These are phyloP conservation scores for Aplysina aerophoba DNA, from an alignment of 37 sponge, comb jelly and placozoan genomes.

Conservation along the genomic window DNA sequence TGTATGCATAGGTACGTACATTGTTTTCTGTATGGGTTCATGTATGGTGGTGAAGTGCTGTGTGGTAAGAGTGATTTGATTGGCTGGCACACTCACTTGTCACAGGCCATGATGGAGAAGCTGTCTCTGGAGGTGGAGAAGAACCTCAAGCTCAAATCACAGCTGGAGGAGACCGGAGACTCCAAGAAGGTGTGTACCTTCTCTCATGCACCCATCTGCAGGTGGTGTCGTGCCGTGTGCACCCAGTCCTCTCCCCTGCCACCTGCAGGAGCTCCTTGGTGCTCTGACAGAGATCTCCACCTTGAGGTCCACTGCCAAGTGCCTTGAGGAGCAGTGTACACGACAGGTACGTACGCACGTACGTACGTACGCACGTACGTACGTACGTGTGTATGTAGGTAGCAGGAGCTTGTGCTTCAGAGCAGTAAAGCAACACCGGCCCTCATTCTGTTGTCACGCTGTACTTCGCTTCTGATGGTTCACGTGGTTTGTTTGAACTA, in stretches of 20 bases:
- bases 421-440: no score
- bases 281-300: conserved; percentile 49
- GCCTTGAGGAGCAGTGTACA: conserved; percentile 44
- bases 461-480: no score
- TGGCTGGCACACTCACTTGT: not conserved
- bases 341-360: conserved; percentile 21
- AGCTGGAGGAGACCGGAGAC: conserved; percentile 63
- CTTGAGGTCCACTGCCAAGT: conserved; percentile 29
- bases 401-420: no score
- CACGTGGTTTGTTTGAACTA: no score
- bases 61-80: not conserved
- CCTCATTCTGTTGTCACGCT: no score
- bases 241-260: no score
- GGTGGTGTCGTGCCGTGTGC: not conserved
- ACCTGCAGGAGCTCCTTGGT: conserved; percentile 40
- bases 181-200: conserved; percentile 46
- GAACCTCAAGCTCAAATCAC: conserved; percentile 57
- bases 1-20: no score
- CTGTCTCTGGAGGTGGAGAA: conserved; percentile 71
- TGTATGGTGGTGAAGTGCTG: not conserved
- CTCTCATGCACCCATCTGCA: not conserved
- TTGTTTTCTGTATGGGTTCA: no score
- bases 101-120: conserved; percentile 51
- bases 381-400: conserved; percentile 14
- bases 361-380: not conserved